Conservation (phyloP, 1,140 invertebrate species). For the Pissodes strobi region DNA sequence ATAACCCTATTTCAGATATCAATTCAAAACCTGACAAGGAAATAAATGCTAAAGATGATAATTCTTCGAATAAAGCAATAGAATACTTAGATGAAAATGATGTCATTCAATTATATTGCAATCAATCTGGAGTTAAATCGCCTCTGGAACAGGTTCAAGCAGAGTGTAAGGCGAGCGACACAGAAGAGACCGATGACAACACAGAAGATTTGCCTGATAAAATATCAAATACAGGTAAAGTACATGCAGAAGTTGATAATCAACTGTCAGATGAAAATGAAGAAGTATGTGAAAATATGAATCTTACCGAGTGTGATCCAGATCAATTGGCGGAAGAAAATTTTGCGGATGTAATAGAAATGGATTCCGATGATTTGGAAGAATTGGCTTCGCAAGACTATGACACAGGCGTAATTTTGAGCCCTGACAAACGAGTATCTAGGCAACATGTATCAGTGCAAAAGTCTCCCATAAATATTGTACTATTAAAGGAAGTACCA, state of each 20-base stretch:
- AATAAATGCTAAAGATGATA: background rate
- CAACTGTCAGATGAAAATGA: background rate
- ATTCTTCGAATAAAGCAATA: background rate
- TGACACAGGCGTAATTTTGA: no score
- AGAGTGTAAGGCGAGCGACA: background rate
- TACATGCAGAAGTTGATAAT: background rate
- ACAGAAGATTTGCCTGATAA: background rate
- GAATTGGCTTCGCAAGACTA: conserved; percentile 1
- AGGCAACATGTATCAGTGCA: no score
- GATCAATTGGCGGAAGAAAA: background rate
- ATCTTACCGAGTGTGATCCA: no score
- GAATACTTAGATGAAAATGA: background rate
- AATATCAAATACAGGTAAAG: background rate
- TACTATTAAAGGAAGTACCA: background rate
- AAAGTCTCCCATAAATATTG: background rate
- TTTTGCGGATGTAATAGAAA: background rate
- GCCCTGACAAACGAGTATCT: background rate
- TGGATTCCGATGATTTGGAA: conserved; percentile 8
- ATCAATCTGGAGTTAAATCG: background rate
- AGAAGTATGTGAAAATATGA: background rate
- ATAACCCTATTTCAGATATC: background rate
- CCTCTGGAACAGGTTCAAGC: no score
- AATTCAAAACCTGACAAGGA: no score
- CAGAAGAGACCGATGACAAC: background rate
- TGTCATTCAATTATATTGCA: background rate